Evolutionary conservation across 2,888 invertebrate species (phyloP), one percentile per base, ranked within the genome.

Genomic region (Drosophila gaucha): DNA sequence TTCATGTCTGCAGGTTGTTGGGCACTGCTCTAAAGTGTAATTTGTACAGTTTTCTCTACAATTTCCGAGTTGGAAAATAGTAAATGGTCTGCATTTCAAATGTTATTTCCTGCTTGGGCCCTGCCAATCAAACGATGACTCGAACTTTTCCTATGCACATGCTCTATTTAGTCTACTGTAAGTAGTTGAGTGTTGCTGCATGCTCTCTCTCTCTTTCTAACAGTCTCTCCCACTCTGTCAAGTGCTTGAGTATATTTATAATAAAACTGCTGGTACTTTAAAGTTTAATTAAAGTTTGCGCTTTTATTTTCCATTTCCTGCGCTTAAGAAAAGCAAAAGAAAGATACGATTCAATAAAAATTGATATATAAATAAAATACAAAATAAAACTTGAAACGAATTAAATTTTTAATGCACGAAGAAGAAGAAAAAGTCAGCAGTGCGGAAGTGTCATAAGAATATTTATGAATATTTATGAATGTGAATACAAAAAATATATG

Each of bases 91-190:
- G 69, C 38, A 47, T 55, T 60, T 71, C 50, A 58, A 71, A 80
- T 78, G 51, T 62, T 64, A 55, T 78, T 80, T 80, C 85, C 85
- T 85, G 82, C 62, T 64, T 44, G 57, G 63, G 63, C 67, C 57
- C 62, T 51, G 79, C 75, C 85, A 80, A 80, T 85, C 80, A 85
- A 62, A 59, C 60, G 43, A 82, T 80, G 79, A 85, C 82, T 82
- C 59, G 63, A 55, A 66, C 54, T 74, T 80, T 79, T 73, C 57
- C 50, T 35, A 46, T 44, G 58, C 77, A 66, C 49, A 58, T 54
- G 66, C 74, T 72, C 56, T 54, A 67, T 57, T 66, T 66, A 57
- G 65, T 62, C 67, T 46, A 56, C 55, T 58, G 28, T 33, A 75
- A 52, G 49, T 35, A 35, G 31, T 43, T 26, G 22, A 31, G 18